Conservation (phyloP, 2,888 invertebrate genomes). For the Antitype chi region DNA sequence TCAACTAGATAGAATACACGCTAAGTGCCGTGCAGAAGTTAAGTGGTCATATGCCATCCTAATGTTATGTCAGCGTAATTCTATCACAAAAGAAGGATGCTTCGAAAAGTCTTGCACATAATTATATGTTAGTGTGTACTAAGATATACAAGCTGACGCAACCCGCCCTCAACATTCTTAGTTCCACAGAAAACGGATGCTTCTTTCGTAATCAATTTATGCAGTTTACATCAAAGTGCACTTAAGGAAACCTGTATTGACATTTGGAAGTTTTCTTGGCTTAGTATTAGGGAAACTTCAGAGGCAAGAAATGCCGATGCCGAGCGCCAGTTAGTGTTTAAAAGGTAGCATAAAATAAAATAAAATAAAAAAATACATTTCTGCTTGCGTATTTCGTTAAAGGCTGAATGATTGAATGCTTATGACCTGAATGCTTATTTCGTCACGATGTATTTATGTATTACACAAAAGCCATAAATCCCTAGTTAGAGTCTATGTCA, state of each 20-base stretch:
- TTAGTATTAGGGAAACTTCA: background rate
- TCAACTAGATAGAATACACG: background rate
- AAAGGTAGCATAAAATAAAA: background rate
- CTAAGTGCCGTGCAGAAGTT: background rate
- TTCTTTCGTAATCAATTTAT: conserved; percentile 14
- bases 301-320: background rate
- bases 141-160: conserved; percentile 8
- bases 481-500: conserved; percentile 40
- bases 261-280: conserved; percentile 8
- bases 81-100: background rate
- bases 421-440: conserved; percentile 7
- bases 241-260: conserved; percentile 32
- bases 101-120: background rate
- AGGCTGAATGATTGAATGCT: background rate
- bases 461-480: conserved; percentile 35
- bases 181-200: conserved; percentile 15
- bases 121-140: background rate
- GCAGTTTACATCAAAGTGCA: conserved; percentile 42
- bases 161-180: conserved; percentile 10
- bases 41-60: background rate
- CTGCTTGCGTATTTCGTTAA: background rate
- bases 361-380: background rate
- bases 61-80: background rate
- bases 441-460: conserved; percentile 30
- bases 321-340: background rate